Evolutionary conservation across 1,140 invertebrate genomes (phyloP), one percentile per base, ranked within the genome.

Genomic region (Anastrepha obliqua): DNA sequence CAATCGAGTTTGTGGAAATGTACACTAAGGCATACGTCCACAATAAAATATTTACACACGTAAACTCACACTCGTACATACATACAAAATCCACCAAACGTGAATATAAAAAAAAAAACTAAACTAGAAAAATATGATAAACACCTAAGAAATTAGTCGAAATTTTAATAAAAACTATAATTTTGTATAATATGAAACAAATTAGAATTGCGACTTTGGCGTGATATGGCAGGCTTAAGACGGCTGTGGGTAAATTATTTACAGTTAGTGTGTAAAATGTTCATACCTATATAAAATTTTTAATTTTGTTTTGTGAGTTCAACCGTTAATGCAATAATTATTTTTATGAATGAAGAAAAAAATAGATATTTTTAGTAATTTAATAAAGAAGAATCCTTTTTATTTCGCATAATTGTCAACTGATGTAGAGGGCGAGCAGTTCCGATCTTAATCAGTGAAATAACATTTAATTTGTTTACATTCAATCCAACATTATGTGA

Each of bases 101-200:
- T 47, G 44, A 74, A 74, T 15, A 42, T 39, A 62, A 89, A 59
- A 78, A 8, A 87, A 74, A 20, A 87, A 87, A 85, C 20, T 15
- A 20, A 85, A 74, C 15, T 78, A 78, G 44, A 85, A 81, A 88
- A 89, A 85, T 62, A 58, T 39, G 9, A 81, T 81, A 81, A 81
- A 81, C 20, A 20, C 11, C 7, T 81, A 81, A 81, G 47, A 55
- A 81, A 20, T 81, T 81, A 81, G 74, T 55, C 74, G 47, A 58
- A 20, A 81, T 81, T 55, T 55, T 29, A 81, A 81, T 60, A 62
- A 86, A 85, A 15, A 47, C 39, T 60, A 88, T 86, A 87, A 87
- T 89, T 89, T 91, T 85, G 74, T 81, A 87, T 81, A 81, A 47
- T 81, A n/a, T 81, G 60, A 62, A 62, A 62, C 29, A 29, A 62